Percentiles rank a stretch among this genome's conserved stretches.
These are phyloP conservation scores for Globodera rostochiensis DNA, from an alignment of 1,140 invertebrate genomes.

Conservation along the genomic window DNA sequence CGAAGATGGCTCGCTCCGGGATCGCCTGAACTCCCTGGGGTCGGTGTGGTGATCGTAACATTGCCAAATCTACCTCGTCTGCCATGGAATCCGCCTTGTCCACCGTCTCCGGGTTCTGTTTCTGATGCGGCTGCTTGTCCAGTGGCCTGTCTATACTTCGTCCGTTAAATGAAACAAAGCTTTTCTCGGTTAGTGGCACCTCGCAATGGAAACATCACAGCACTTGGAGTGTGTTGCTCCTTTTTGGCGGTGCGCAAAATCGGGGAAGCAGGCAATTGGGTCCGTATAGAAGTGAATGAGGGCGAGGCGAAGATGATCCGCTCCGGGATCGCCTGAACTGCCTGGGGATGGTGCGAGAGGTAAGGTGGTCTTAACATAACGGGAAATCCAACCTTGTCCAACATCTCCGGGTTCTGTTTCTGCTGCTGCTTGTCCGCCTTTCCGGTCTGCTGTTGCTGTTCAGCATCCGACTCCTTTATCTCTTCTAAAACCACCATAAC, in stretches of 20 bases:
- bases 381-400: too few species aligned
- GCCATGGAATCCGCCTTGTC: too few species aligned
- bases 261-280: neutral
- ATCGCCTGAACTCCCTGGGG: too few species aligned
- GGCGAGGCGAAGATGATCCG: neutral
- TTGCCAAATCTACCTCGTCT: too few species aligned
- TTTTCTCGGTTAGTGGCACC: neutral
- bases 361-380: neutral
- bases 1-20: neutral
- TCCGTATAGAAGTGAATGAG: neutral
- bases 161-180: neutral
- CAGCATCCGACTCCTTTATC: too few species aligned
- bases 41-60: neutral
- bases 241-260: neutral
- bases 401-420: too few species aligned
- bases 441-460: too few species aligned
- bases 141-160: neutral
- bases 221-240: neutral
- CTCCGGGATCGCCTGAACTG: neutral
- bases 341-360: neutral
- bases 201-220: neutral
- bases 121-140: too few species aligned
- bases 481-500: too few species aligned
- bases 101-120: neutral
- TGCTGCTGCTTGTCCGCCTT: too few species aligned